These are phyloP conservation scores for Ciconia nigra DNA, from an alignment of 2,797 vertebrate species.

Conservation along the genomic window DNA sequence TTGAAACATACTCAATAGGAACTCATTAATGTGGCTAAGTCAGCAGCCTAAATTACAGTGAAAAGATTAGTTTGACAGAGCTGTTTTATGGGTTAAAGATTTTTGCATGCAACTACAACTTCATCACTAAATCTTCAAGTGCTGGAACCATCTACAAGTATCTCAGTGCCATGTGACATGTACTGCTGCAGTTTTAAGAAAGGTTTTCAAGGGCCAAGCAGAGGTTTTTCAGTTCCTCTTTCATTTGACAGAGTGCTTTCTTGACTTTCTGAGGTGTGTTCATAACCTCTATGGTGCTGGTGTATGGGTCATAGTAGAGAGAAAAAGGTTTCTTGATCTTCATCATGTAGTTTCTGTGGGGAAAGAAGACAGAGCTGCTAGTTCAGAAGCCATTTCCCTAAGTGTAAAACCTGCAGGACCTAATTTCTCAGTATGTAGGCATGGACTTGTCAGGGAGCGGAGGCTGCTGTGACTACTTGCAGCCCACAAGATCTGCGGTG, in stretches of 20 bases:
- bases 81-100: background rate
- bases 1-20: background rate
- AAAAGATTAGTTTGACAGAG: background rate
- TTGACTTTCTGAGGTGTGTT: slow-evolving; percentile 79
- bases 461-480: background rate
- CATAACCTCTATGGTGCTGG: slow-evolving; percentile 79
- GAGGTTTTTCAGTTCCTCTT: slow-evolving; percentile 79
- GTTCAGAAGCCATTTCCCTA: background rate
- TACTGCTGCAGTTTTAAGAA: background rate
- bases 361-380: background rate
- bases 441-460: background rate
- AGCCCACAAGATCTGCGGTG: background rate
- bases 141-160: background rate
- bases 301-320: slow-evolving; percentile 79
- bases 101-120: background rate
- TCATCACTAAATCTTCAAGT: background rate
- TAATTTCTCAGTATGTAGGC: background rate
- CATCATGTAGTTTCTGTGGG: slow-evolving; percentile 75
- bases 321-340: slow-evolving; percentile 81
- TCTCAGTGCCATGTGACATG: background rate
- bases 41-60: background rate
- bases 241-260: slow-evolving; percentile 72
- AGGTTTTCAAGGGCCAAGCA: slow-evolving; percentile 79
- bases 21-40: background rate
- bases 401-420: background rate